Base-by-base conservation (phyloP, 2,797 vertebrate genomes). In the Anguilla marmorata region DNA sequence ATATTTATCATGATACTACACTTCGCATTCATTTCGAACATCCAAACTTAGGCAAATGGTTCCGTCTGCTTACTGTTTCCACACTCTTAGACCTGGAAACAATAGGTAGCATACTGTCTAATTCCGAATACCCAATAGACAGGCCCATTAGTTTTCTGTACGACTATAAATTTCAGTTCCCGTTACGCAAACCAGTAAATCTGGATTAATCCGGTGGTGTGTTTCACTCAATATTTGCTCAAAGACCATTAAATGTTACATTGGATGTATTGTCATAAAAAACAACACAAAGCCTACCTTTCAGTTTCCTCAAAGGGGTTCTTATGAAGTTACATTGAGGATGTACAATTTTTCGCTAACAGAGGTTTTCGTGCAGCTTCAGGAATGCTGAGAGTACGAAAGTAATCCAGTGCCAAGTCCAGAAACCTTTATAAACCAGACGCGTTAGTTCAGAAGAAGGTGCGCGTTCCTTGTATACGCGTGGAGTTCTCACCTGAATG, bases 401-500 rank as follows among this genome's bases (percentile, higher is more conserved):
- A 90, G 50, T 79, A 87, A 90, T 89, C 88, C 90, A 7, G 33
- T 85, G 88, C 82, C 89, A 58, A 86, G 58, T 91, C 87, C 89
- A 85, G 88, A 89, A 16, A 90, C 91, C 91, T 93, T 93, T 92
- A 91, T 93, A 92, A 94, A 86, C 83, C 85, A 83, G 86, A 85
- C n/a, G 88, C 87, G 90, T 89, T 90, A 90, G 90, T 89, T 69
- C 90, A 33, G 88, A 86, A 87, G 89, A 92, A 90, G 93, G 89
- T 92, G 92, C 91, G 90, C 92, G 52, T 86, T 89, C 87, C 89
- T 90, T 33, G 88, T 86, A 33, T 89, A 89, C 91, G 88, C 92
- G 91, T 92, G 91, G 90, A 90, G 90, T 92, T 82, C 94, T 92
- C 92, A 94, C 93, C 93, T 93, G 91, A 92, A 90, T 95, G 95